phyloP scores from a whole-genome alignment of 1,140 invertebrate species.

The Calycopis cecrops region DNA sequence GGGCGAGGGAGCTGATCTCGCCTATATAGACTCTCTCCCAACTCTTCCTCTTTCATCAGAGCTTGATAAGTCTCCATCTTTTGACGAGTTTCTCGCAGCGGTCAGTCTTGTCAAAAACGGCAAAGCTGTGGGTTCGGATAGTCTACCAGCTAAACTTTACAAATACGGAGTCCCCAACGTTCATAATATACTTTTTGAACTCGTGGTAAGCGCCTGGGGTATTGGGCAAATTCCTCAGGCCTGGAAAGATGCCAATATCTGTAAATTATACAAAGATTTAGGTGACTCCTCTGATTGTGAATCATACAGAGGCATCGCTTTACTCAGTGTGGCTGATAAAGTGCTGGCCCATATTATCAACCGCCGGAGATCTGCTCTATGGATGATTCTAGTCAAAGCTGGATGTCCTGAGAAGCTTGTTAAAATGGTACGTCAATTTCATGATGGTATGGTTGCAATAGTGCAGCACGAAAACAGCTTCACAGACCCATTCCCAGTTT shows the following conservation, averaged over 20 bases:
- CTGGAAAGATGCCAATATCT: background rate
- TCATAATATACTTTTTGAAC: background rate
- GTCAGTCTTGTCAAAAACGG: background rate
- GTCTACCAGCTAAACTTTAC: background rate
- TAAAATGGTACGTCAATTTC: background rate
- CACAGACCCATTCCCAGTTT: slow-evolving; percentile 14
- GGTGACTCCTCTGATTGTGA: too few relatives aligned
- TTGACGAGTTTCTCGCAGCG: background rate
- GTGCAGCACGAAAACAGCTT: background rate
- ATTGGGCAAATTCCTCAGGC: background rate
- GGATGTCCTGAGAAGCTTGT: background rate
- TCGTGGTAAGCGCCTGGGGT: too few relatives aligned
- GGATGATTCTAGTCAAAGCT: background rate
- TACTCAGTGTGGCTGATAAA: background rate
- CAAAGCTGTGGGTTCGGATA: background rate
- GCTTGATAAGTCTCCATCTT: background rate
- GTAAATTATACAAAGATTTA: background rate
- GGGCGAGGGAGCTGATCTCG: background rate
- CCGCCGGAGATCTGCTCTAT: background rate
- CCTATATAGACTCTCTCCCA: background rate
- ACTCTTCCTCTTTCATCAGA: background rate
- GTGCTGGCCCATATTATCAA: too few relatives aligned
- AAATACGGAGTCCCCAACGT: background rate
- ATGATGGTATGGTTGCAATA: background rate
- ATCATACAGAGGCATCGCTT: background rate